phyloP scores from a whole-genome alignment of 2,888 invertebrate genomes.

The Pyrocoelia pectoralis region DNA sequence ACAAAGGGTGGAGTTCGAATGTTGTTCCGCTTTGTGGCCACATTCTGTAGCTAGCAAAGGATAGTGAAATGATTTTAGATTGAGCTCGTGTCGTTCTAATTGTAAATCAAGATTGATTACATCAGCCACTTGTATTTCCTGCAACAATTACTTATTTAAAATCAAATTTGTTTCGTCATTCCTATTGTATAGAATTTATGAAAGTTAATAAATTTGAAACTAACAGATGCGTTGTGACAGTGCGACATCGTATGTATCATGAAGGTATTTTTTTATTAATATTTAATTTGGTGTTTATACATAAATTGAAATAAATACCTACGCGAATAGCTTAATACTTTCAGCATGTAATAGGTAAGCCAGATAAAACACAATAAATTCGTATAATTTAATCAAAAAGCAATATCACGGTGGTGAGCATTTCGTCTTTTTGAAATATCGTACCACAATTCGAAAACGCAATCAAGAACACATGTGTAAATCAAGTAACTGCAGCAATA shows the following conservation, averaged over 20 bases:
- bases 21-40: conserved; percentile 39
- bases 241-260: neutral
- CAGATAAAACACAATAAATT: conserved; percentile 29
- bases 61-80: conserved; percentile 30
- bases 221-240: conserved; percentile 2
- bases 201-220: neutral
- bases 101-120: conserved; percentile 30
- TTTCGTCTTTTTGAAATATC: conserved; percentile 37
- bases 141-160: conserved; percentile 29
- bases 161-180: conserved; percentile 30
- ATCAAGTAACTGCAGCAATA: conserved; percentile 27
- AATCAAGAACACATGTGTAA: conserved; percentile 33
- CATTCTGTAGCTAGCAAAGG: conserved; percentile 34
- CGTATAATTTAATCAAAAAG: conserved; percentile 34
- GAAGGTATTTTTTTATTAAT: no score
- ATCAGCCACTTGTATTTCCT: conserved; percentile 30
- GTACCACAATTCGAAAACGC: conserved; percentile 31
- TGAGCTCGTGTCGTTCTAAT: conserved; percentile 32
- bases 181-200: conserved; percentile 4
- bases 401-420: conserved; percentile 31
- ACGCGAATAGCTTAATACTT: neutral
- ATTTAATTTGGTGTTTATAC: neutral
- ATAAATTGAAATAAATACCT: neutral
- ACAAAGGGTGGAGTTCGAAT: conserved; percentile 28
- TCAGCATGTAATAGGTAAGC: conserved; percentile 1